Conservation (phyloP, 1,140 invertebrate genomes). For the Pseudomyrmex dendroicus region DNA sequence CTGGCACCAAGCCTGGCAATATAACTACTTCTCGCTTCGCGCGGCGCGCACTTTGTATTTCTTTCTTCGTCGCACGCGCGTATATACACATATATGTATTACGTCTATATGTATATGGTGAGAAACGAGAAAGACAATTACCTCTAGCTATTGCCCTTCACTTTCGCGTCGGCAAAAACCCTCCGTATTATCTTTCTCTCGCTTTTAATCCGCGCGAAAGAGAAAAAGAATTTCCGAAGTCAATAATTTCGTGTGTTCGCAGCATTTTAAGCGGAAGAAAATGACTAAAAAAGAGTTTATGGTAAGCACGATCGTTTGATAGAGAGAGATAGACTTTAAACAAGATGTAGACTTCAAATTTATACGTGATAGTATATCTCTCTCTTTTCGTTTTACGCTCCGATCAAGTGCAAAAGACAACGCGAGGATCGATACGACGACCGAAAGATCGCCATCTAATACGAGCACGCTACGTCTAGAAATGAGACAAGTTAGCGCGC, state of each 20-base stretch:
- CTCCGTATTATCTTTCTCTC: not conserved
- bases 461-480: constrained; percentile 10
- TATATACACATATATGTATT: not conserved
- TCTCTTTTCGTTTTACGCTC: not conserved
- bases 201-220: not conserved
- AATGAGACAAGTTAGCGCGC: constrained; percentile 13
- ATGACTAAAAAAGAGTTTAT: not conserved
- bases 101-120: not conserved
- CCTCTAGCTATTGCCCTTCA: constrained; percentile 2
- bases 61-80: constrained; percentile 1
- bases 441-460: constrained; percentile 20
- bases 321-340: not conserved
- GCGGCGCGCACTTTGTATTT: constrained; percentile 17
- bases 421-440: constrained; percentile 16
- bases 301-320: not conserved
- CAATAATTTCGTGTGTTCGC: not conserved
- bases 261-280: constrained; percentile 8
- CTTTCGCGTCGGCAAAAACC: not conserved
- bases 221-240: not conserved
- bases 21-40: constrained; percentile 68
- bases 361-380: not conserved
- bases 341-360: too few species aligned
- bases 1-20: constrained; percentile 73
- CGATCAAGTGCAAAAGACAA: constrained; percentile 17
- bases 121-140: constrained; percentile 49